Evolutionary conservation across 1,140 invertebrate species (phyloP), one percentile per base, ranked within the genome.

Genomic region (Sycophila sp.): DNA sequence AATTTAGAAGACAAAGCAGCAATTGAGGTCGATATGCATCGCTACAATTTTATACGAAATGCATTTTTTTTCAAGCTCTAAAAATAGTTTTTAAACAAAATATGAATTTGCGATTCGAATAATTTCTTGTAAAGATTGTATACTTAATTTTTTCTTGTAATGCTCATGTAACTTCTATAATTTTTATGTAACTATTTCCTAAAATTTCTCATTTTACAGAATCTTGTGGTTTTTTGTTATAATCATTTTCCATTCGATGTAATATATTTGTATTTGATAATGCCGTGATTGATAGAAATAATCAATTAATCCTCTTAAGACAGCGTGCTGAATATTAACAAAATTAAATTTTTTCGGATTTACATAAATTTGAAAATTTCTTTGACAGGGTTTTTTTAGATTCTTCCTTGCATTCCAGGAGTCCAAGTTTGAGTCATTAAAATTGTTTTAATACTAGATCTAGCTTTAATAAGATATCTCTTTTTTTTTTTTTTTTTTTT

Each of bases 311-410:
- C 45, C 59, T 56, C 47, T 49, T 71, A 34, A 65, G 45, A 45
- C 55, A 65, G 60, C 49, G 49, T 69, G 58, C 45, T 60, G 51
- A 71, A 59, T 15, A 59, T 42, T 66, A 7, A 71, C 26, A 32
- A 58, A 70, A 36, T 56, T 47, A 45, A 58, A 59, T 40, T 59
- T 71, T 58, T 66, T 66, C 53, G 53, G 24, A 71, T 13, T 58
- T 4, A 17, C 56, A 36, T 49, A 67, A 53, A 65, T 66, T n/a
- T n/a, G 58, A 47, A 67, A 58, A 69, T 55, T 69, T 60, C 8
- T 59, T 66, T 71, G 45, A 66, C 69, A 71, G 69, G 62, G 42
- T 53, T 56, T 64, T 71, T 51, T 71, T 64, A 71, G 49, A 71
- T 64, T 71, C 53, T 66, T 65, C 24, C 62, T 71, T 59, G 34